Percentiles rank a stretch among this genome's conserved stretches.
Conservation (phyloP, 2,113 vertebrate genomes). For the Columbina picui region DNA sequence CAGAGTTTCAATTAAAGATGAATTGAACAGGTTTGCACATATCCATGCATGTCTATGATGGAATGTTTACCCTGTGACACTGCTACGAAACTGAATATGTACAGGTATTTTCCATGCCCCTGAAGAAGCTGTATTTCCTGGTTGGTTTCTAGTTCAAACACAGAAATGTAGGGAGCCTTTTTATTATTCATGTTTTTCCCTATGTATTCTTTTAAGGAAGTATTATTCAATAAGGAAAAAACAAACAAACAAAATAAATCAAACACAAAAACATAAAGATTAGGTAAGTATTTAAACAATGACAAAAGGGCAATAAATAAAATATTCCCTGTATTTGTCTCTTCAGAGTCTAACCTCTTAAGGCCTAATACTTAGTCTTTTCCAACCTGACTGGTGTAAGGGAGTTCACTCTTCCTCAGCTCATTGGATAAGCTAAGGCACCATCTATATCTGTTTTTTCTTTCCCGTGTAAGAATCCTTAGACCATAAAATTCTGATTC, state of each 20-base stretch:
- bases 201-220: background rate
- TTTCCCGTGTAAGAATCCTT: background rate
- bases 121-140: background rate
- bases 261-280: background rate
- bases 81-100: background rate
- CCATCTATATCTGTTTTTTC: background rate
- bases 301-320: background rate
- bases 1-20: slow-evolving; percentile 72
- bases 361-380: background rate
- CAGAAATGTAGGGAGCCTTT: background rate
- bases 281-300: background rate
- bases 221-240: background rate
- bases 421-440: background rate
- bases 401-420: background rate
- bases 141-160: background rate
- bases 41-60: background rate
- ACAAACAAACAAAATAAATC: too few species aligned
- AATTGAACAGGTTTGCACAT: slow-evolving; percentile 34
- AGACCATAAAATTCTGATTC: background rate
- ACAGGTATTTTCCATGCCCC: background rate
- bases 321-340: background rate
- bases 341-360: background rate
- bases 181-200: background rate
- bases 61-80: background rate
- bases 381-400: background rate